Evolutionary conservation across 2,888 invertebrate genomes (phyloP), one percentile per base, ranked within the genome.

Genomic region (Trilocha varians): DNA sequence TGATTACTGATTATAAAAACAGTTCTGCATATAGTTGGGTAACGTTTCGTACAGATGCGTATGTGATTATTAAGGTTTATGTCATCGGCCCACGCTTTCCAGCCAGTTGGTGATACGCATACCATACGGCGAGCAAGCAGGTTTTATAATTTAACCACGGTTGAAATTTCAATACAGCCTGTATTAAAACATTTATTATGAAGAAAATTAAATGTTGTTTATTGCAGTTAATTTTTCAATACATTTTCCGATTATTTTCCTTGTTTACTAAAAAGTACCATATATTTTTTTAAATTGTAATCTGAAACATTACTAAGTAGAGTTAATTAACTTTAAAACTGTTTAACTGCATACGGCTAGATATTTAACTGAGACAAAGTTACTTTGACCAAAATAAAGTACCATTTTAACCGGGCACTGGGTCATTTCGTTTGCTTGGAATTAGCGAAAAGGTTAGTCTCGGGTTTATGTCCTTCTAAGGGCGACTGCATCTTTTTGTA

Each of bases 1-100:
- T 49, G 47, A 48, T 49, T 43, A 45, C 25, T 49, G 47, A 48
- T 49, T 43, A 45, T 17, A 48, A 45, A 49, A 50, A 51, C 45
- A 47, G 42, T 40, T 34, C 34, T 13, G 34, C 14, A 33, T 15
- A 37, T 35, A 32, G 16, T 17, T 37, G 32, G 34, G 34, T 16
- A 36, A 38, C 46, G 40, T 41, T n/a, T 11, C 35, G 33, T 42
- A 41, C 47, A 48, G 49, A 46, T 54, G 48, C 45, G 41, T 47
- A 46, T 47, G 45, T 53, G 45, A 53, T 53, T 48, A 51, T 13
- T 38, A 38, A 44, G 38, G 17, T 44, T 47, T 45, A 49, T 48
- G 18, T 32, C 13, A 38, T 37, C 46, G 43, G 41, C 47, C 46
- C 36, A 46, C 45, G 38, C 13, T 35, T 36, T 37, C 32, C 15